Evolutionary conservation across 2,113 vertebrate species (phyloP).

Genomic region (Oncorhynchus gorbuscha): DNA sequence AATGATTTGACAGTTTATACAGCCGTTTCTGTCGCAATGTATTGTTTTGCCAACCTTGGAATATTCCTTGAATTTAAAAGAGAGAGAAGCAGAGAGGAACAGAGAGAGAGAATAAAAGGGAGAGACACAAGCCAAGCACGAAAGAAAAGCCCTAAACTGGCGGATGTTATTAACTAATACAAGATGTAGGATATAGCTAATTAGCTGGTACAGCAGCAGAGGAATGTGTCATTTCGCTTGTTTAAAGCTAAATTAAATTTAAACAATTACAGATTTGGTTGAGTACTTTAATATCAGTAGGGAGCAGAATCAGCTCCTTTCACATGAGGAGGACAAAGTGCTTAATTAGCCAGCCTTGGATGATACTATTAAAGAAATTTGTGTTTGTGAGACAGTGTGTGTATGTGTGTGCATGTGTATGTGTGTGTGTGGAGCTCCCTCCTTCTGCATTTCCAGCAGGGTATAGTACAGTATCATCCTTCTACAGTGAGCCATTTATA

Average conservation of each 20-base stretch:
- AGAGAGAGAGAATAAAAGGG: not conserved
- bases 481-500: slow-evolving; percentile 43
- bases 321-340: not conserved
- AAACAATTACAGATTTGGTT: not conserved
- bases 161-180: slow-evolving; percentile 19
- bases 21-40: no score
- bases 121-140: slow-evolving; percentile 22
- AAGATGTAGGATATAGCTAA: slow-evolving; percentile 15
- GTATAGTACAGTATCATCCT: slow-evolving; percentile 28
- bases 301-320: slow-evolving; percentile 32
- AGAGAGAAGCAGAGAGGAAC: not conserved
- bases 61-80: not conserved
- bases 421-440: not conserved
- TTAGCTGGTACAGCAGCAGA: slow-evolving; percentile 12
- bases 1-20: no score
- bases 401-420: slow-evolving; percentile 7
- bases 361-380: not conserved
- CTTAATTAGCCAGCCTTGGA: not conserved
- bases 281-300: not conserved
- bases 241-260: slow-evolving; percentile 16
- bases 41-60: no score
- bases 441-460: slow-evolving; percentile 13
- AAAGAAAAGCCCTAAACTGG: slow-evolving; percentile 30
- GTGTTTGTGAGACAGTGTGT: not conserved
- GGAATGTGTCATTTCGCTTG: slow-evolving; percentile 11